Percentiles rank a stretch among this genome's conserved stretches.
These are phyloP conservation scores for Cydia fagiglandana DNA, from an alignment of 1,140 invertebrate genomes.

Conservation along the genomic window DNA sequence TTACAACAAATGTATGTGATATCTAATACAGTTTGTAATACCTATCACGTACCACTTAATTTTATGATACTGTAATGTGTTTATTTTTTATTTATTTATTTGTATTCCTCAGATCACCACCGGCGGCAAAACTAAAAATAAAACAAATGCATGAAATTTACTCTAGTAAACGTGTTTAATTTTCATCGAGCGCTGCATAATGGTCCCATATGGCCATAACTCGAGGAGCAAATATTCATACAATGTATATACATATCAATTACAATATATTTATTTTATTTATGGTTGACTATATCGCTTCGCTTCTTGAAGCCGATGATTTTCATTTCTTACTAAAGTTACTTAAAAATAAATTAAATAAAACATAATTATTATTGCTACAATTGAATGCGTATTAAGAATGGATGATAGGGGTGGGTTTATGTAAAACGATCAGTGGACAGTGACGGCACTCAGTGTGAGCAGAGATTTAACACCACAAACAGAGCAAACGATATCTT, in stretches of 20 bases:
- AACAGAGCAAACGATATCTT: not conserved
- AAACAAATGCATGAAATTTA: conserved; percentile 42
- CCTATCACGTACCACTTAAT: conserved; percentile 61
- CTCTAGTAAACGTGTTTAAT: conserved; percentile 6
- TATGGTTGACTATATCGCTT: conserved; percentile 36
- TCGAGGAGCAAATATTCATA: conserved; percentile 22
- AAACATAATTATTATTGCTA: conserved; percentile 47
- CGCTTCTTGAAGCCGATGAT: conserved; percentile 25
- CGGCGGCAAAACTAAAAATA: conserved; percentile 72
- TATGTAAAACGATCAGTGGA: conserved; percentile 50
- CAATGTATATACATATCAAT: conserved; percentile 47
- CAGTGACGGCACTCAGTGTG: conserved; percentile 43
- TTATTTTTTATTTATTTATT: conserved; percentile 46
- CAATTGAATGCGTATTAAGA: conserved; percentile 45
- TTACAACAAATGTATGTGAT: conserved; percentile 50
- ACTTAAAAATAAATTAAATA: conserved; percentile 44
- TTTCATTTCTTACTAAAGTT: conserved; percentile 40
- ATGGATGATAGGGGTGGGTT: conserved; percentile 66
- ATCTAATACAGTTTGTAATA: conserved; percentile 37
- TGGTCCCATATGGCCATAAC: not conserved
- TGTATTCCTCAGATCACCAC: conserved; percentile 64
- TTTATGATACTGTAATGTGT: conserved; percentile 50
- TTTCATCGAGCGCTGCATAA: not conserved
- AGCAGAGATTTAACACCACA: conserved; percentile 60
- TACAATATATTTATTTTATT: conserved; percentile 43